Evolutionary conservation across 2,888 invertebrate species (phyloP).

Genomic region (Hydrotaea diabolus): DNA sequence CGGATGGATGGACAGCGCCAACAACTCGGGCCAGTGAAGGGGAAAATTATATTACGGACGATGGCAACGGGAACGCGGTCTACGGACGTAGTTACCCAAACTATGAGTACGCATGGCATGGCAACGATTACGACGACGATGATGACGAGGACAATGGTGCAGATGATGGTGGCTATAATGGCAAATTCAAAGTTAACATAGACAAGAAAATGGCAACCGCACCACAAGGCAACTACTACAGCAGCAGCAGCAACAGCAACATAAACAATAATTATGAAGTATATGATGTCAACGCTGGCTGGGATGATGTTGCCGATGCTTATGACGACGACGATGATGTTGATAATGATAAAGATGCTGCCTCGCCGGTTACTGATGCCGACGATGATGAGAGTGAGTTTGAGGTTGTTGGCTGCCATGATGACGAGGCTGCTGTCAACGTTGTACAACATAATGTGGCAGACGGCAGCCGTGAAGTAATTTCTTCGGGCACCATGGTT

Average conservation of each 20-base stretch:
- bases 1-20: constrained; percentile 10
- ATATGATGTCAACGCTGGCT: constrained; percentile 17
- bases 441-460: constrained; percentile 13
- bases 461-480: constrained; percentile 65
- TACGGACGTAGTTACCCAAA: background rate
- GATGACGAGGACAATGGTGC: constrained; percentile 13
- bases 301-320: constrained; percentile 18
- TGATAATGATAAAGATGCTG: background rate
- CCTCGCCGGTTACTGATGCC: background rate
- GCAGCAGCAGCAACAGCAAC: background rate
- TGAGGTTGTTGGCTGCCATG: background rate
- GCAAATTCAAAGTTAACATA: background rate
- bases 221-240: background rate
- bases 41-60: constrained; percentile 61
- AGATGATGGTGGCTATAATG: background rate
- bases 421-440: background rate
- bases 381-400: constrained; percentile 7
- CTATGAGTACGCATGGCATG: constrained; percentile 4
- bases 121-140: constrained; percentile 31
- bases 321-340: constrained; percentile 4
- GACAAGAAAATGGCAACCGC: constrained; percentile 12
- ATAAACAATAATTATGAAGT: constrained; percentile 21
- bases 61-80: constrained; percentile 9
- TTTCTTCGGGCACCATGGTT: constrained; percentile 73
- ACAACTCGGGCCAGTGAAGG: constrained; percentile 37